phyloP scores from a whole-genome alignment of 2,888 invertebrate genomes.

The Hydroisotoma schaefferi region DNA sequence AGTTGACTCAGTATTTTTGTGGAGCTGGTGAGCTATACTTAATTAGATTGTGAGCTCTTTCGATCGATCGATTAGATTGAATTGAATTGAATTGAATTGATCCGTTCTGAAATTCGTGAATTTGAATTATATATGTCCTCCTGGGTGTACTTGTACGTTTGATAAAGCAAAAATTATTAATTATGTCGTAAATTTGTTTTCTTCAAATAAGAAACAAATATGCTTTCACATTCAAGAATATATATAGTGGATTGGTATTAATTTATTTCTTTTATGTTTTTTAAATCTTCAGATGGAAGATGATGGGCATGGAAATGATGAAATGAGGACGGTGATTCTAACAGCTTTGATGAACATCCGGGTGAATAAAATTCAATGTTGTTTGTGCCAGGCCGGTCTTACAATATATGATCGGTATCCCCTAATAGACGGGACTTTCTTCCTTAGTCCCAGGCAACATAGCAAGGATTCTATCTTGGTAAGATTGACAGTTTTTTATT shows the following conservation, averaged over 20 bases:
- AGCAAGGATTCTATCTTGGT: slow-evolving; percentile 69
- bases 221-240: too few species aligned
- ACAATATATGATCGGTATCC: slow-evolving; percentile 96
- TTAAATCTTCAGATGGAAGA: slow-evolving; percentile 79
- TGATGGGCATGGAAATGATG: slow-evolving; percentile 97
- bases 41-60: too few species aligned
- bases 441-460: slow-evolving; percentile 90
- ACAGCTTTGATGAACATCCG: slow-evolving; percentile 90
- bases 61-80: too few species aligned
- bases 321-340: slow-evolving; percentile 91
- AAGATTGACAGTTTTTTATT: neutral
- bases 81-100: too few species aligned
- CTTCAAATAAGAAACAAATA: too few species aligned
- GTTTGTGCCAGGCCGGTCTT: slow-evolving; percentile 82
- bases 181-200: too few species aligned
- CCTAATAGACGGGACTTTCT: slow-evolving; percentile 95
- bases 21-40: too few species aligned
- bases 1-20: too few species aligned
- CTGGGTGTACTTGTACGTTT: too few species aligned
- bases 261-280: slow-evolving; percentile 51
- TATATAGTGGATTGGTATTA: neutral
- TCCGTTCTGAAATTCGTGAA: too few species aligned
- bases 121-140: too few species aligned
- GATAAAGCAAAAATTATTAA: too few species aligned
- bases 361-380: slow-evolving; percentile 78